A percentile compares a stretch with the other conserved stretches of the same genome.
phyloP scores from a whole-genome alignment of 2,797 vertebrate species.

The Malurus leucopterus region DNA sequence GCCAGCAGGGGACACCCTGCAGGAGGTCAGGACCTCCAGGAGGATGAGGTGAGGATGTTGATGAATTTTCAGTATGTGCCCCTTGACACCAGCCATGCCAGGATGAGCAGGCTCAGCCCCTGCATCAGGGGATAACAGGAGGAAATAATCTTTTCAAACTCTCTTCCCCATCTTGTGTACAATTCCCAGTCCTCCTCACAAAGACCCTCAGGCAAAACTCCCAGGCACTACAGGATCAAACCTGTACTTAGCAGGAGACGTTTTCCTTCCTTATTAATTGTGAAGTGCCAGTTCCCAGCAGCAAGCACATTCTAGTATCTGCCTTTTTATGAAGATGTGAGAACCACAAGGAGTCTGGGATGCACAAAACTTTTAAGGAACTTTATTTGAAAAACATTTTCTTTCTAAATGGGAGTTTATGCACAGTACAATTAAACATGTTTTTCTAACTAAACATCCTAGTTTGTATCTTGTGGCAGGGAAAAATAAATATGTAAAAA shows the following conservation, averaged over 20 bases:
- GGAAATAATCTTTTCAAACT: not conserved
- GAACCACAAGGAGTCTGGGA: conserved; percentile 40
- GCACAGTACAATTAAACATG: conserved; percentile 58
- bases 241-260: conserved; percentile 1
- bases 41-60: too few relatives aligned
- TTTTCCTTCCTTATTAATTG: conserved; percentile 48
- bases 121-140: not conserved
- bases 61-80: too few relatives aligned
- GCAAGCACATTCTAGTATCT: conserved; percentile 26
- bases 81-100: not conserved
- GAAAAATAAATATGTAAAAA: conserved; percentile 62
- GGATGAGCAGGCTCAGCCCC: not conserved
- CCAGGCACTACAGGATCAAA: not conserved
- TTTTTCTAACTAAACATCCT: conserved; percentile 64
- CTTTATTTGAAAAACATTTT: conserved; percentile 55
- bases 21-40: not conserved
- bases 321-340: conserved; percentile 44
- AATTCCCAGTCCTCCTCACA: not conserved
- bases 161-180: not conserved
- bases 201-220: conserved; percentile 4
- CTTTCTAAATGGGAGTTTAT: conserved; percentile 57
- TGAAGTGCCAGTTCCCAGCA: conserved; percentile 30
- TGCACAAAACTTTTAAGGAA: conserved; percentile 35
- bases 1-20: not conserved
- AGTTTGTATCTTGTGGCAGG: conserved; percentile 56